phyloP scores from a whole-genome alignment of 2,888 invertebrate species.

The Leucoptera coffeella region DNA sequence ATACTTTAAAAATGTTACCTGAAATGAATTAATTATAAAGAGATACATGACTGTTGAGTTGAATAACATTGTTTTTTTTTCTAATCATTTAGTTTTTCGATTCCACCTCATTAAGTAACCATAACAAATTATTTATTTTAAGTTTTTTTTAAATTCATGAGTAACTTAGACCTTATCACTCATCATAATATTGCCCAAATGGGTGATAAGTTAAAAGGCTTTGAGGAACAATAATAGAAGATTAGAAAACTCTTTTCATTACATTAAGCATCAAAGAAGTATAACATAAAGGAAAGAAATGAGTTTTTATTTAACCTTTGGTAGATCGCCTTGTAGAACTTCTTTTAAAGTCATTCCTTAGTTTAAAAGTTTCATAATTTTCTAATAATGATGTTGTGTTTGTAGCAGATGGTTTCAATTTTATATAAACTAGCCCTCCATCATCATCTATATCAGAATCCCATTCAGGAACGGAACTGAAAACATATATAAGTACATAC shows the following conservation, averaged over 20 bases:
- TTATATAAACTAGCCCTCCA: slow-evolving; percentile 63
- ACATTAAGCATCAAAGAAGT: background rate
- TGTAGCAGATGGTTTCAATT: slow-evolving; percentile 25
- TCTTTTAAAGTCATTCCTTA: slow-evolving; percentile 38
- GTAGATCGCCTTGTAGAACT: slow-evolving; percentile 33
- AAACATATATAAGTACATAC: slow-evolving; percentile 8
- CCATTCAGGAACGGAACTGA: slow-evolving; percentile 63
- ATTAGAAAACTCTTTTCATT: too few species aligned
- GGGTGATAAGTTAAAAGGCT: too few species aligned
- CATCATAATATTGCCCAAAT: too few species aligned
- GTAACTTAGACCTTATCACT: too few species aligned
- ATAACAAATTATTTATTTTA: too few species aligned
- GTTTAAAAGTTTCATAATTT: slow-evolving; percentile 33
- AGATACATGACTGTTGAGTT: background rate
- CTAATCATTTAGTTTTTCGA: slow-evolving; percentile 2
- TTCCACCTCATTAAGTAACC: background rate
- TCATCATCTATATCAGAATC: slow-evolving; percentile 58
- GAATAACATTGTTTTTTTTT: too few species aligned
- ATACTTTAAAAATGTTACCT: slow-evolving; percentile 37
- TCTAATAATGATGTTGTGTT: slow-evolving; percentile 25
- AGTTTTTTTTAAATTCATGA: too few species aligned
- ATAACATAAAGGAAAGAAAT: background rate
- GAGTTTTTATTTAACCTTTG: slow-evolving; percentile 17
- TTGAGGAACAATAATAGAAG: too few species aligned
- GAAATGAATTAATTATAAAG: slow-evolving; percentile 5